Evolutionary conservation across 2,113 vertebrate species (phyloP).

Genomic region (Myxocyprinus asiaticus): DNA sequence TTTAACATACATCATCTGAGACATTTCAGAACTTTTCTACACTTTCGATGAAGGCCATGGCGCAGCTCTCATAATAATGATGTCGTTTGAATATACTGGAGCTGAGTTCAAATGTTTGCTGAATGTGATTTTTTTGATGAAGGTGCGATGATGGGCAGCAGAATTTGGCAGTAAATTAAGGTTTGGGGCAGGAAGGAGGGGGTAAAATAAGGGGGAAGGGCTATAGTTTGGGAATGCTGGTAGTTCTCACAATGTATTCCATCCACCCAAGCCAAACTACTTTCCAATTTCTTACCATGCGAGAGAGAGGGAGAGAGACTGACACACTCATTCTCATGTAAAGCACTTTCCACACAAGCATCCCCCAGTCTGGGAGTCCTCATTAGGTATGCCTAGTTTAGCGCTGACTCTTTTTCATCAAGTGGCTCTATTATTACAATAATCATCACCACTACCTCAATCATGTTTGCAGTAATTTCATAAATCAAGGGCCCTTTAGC

Average conservation of each 20-base stretch:
- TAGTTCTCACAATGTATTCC: constrained; percentile 70
- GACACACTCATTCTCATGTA: constrained; percentile 60
- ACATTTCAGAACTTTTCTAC: background rate
- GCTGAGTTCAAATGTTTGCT: constrained; percentile 19
- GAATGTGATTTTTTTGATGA: background rate
- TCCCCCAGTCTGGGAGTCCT: constrained; percentile 54
- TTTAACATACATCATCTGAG: background rate
- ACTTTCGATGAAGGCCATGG: too few relatives aligned
- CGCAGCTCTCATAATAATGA: too few relatives aligned
- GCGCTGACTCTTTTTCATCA: constrained; percentile 51
- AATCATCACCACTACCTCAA: constrained; percentile 57
- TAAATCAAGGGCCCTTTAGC: constrained; percentile 57
- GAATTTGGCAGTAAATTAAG: constrained; percentile 19
- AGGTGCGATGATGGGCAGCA: background rate
- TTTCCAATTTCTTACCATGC: constrained; percentile 36
- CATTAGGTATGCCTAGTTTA: constrained; percentile 55
- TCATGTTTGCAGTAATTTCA: constrained; percentile 57
- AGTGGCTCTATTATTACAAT: constrained; percentile 55
- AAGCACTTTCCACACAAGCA: constrained; percentile 57
- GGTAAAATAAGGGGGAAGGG: background rate
- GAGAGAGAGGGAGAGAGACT: constrained; percentile 39
- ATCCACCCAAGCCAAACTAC: constrained; percentile 55
- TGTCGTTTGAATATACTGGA: background rate
- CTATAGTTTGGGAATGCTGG: constrained; percentile 32
- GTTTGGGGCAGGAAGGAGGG: constrained; percentile 8